Evolutionary conservation across 2,797 vertebrate genomes (phyloP).

Genomic region (Dipus sagitta): DNA sequence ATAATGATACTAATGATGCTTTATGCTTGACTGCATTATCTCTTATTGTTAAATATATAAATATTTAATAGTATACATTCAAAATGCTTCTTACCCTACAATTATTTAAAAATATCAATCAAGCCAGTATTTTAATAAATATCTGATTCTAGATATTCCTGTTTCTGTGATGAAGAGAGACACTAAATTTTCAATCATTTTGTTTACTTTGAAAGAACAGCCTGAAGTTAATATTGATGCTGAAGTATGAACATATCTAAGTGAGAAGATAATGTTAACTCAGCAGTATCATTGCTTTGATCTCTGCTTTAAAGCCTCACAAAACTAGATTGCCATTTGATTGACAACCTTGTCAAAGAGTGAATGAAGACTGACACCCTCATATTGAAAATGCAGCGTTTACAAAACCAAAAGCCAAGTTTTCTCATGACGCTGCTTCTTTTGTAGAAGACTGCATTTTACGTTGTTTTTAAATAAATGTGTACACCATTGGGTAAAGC

Average conservation of each 20-base stretch:
- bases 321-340: slow-evolving; percentile 89
- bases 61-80: slow-evolving; percentile 75
- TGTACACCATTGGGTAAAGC: slow-evolving; percentile 66
- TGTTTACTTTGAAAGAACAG: slow-evolving; percentile 81
- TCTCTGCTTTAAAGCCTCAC: slow-evolving; percentile 87
- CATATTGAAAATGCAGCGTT: slow-evolving; percentile 89
- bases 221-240: slow-evolving; percentile 85
- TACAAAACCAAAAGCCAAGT: slow-evolving; percentile 84
- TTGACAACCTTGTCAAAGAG: slow-evolving; percentile 88
- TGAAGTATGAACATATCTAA: slow-evolving; percentile 76
- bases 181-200: slow-evolving; percentile 73
- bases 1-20: slow-evolving; percentile 82
- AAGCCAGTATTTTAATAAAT: slow-evolving; percentile 46
- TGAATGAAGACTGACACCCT: slow-evolving; percentile 90
- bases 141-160: slow-evolving; percentile 44
- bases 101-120: slow-evolving; percentile 70
- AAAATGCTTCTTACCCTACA: slow-evolving; percentile 76
- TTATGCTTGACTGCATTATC: slow-evolving; percentile 83
- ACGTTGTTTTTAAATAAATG: slow-evolving; percentile 83
- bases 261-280: slow-evolving; percentile 87
- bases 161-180: slow-evolving; percentile 46
- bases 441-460: slow-evolving; percentile 86
- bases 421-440: slow-evolving; percentile 88
- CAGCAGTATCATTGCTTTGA: slow-evolving; percentile 90
- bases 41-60: slow-evolving; percentile 80